Conservation (phyloP, 92 coral and sea anemone genomes). For the Palythoa grandiflora region DNA sequence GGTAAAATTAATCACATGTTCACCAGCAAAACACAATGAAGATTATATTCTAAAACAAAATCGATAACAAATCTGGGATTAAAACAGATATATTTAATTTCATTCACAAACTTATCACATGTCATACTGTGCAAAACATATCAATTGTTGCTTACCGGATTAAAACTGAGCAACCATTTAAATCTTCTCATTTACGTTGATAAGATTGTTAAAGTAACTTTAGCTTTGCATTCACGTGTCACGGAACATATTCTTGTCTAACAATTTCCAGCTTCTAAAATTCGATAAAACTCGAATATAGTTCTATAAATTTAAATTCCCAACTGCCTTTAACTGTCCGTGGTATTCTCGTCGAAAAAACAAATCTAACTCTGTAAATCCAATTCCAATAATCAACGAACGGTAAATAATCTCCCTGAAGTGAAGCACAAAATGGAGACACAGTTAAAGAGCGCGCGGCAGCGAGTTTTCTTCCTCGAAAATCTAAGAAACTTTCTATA, state of each 20-base stretch:
- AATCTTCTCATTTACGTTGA: no score
- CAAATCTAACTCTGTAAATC: not conserved
- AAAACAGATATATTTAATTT: not conserved
- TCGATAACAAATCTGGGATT: not conserved
- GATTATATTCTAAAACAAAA: not conserved
- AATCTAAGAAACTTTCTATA: no score
- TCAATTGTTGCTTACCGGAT: not conserved
- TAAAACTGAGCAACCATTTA: not conserved
- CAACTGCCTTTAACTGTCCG: not conserved
- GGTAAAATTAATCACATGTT: not conserved
- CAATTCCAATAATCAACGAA: not conserved
- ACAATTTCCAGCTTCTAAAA: not conserved
- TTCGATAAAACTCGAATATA: not conserved
- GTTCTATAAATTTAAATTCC: not conserved
- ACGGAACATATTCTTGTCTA: not conserved
- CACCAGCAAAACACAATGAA: not conserved
- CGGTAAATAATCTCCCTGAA: not conserved
- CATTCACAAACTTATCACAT: not conserved
- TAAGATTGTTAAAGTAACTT: not conserved
- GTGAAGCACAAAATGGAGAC: not conserved
- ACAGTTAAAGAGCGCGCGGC: no score
- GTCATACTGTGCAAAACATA: not conserved
- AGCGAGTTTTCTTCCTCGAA: no score
- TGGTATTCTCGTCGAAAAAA: not conserved
- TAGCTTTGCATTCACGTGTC: not conserved